Conservation (phyloP, 2,888 invertebrate genomes). For the Panorpa germanica region DNA sequence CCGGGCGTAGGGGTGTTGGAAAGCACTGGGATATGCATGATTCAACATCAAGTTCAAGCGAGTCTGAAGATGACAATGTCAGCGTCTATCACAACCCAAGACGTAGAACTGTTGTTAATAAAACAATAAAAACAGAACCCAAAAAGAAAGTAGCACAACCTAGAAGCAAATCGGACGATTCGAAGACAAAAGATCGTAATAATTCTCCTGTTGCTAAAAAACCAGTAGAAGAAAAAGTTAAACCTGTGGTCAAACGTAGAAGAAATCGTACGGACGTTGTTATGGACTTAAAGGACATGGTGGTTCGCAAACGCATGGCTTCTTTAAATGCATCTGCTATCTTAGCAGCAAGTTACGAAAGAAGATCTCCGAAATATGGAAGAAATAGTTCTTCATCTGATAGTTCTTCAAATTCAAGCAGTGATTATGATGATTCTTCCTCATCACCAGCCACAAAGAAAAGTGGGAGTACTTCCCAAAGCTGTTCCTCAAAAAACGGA, state of each 20-base stretch:
- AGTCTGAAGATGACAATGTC: constrained; percentile 12
- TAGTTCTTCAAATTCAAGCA: too few species aligned
- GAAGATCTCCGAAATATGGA: constrained; percentile 36
- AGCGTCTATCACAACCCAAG: constrained; percentile 7
- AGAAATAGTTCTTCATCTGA: constrained; percentile 11
- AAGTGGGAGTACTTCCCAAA: too few species aligned
- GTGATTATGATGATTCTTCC: constrained; percentile 29
- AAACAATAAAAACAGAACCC: constrained; percentile 11
- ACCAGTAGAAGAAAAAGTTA: constrained; percentile 12
- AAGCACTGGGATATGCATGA: constrained; percentile 74
- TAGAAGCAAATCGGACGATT: constrained; percentile 4
- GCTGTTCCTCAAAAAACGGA: too few species aligned
- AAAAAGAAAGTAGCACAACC: constrained; percentile 14
- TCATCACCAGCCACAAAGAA: too few species aligned
- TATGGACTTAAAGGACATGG: constrained; percentile 73
- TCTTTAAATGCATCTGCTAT: constrained; percentile 82
- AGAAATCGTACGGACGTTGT: constrained; percentile 36
- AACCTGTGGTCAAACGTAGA: constrained; percentile 31
- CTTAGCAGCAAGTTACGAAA: constrained; percentile 75
- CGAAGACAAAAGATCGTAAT: constrained; percentile 17
- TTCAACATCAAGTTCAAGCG: constrained; percentile 39
- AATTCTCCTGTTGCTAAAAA: constrained; percentile 21
- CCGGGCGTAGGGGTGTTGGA: constrained; percentile 55
- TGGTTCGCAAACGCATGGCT: constrained; percentile 79
- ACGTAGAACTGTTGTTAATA: constrained; percentile 8